Base-by-base conservation (phyloP, 2,888 invertebrate genomes). In the Xylocampa areola region DNA sequence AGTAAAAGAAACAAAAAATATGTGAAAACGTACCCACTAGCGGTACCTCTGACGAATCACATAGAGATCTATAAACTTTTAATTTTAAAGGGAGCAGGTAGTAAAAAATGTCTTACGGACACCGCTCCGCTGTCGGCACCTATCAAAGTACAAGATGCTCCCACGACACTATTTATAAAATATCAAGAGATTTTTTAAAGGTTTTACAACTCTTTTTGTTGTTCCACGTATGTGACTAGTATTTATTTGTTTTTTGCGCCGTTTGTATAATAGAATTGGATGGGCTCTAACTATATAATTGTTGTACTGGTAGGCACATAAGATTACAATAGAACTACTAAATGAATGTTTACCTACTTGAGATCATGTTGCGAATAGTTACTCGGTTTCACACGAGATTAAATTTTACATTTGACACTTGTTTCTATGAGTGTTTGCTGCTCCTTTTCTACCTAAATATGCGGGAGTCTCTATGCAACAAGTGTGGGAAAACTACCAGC, bases 111-210 rank as follows among this genome's bases (percentile, higher is more conserved):
- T 87, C 86, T 90, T 86, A 87, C 77, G 71, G 74, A 73, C 77
- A 76, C 79, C 78, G 81, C 77, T 68, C 63, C 66, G 65, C 63
- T 77, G 91, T 84, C 92, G 92, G 91, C 88, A 75, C 65, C 69
- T 82, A 81, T 92, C 91, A 92, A 92, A 92, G 86, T 75, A 53
- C 79, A 40, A 76, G 75, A 76, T 73, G 84, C 89, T 92, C 92
- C 91, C 92, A 93, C 91, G 91, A 89, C 88, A 87, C 75, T 84
- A 81, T 85, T 90, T 89, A 84, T 83, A 77, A 90, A 88, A 90
- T 87, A 88, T 88, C 83, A 82, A 85, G 80, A 79, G 77, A 68
- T 83, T 87, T 90, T 88, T 87, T 84, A 77, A 85, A 81, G 80
- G 80, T 73, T 68, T 68, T 80, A 81, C 78, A 82, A 81, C 80